Conservation (phyloP, 1,140 invertebrate species). For the Drosophila seguyi region DNA sequence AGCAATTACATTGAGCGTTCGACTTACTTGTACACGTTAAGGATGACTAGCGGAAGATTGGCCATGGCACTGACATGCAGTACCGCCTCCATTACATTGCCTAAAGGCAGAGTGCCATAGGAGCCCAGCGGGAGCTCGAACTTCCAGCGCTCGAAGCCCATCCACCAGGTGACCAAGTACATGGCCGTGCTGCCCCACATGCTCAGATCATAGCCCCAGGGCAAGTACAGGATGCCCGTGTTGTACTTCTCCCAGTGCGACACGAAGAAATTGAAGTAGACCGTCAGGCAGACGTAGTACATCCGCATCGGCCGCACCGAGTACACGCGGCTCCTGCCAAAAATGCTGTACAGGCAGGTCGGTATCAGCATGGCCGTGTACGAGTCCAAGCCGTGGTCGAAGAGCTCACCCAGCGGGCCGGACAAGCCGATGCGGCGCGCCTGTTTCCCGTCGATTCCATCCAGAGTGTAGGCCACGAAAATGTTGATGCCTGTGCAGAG, state of each 20-base stretch:
- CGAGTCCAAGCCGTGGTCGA: constrained; percentile 99
- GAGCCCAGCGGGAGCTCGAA: constrained; percentile 89
- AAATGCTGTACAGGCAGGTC: constrained; percentile 96
- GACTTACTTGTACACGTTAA: constrained; percentile 95
- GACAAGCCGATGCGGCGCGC: constrained; percentile 96
- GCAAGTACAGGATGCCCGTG: constrained; percentile 96
- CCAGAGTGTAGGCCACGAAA: constrained; percentile 96
- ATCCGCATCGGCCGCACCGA: constrained; percentile 90
- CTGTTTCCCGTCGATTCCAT: constrained; percentile 99
- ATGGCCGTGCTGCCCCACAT: constrained; percentile 88
- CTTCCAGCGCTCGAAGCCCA: constrained; percentile 93
- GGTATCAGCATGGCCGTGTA: constrained; percentile 97
- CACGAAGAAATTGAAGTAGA: constrained; percentile 96
- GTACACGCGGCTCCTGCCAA: constrained; percentile 90
- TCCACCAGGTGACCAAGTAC: constrained; percentile 86
- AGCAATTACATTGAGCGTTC: constrained; percentile 73
- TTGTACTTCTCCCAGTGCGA: constrained; percentile 99
- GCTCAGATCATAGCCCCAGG: constrained; percentile 98
- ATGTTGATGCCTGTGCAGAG: constrained; percentile 93
- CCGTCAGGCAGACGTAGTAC: constrained; percentile 95
- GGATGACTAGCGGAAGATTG: constrained; percentile 94
- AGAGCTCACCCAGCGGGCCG: constrained; percentile 97
- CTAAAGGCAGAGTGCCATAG: constrained; percentile 87
- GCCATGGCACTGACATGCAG: constrained; percentile 94
- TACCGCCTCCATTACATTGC: constrained; percentile 92